Evolutionary conservation across 2,113 vertebrate species (phyloP).

Genomic region (Oreochromis spilurus): DNA sequence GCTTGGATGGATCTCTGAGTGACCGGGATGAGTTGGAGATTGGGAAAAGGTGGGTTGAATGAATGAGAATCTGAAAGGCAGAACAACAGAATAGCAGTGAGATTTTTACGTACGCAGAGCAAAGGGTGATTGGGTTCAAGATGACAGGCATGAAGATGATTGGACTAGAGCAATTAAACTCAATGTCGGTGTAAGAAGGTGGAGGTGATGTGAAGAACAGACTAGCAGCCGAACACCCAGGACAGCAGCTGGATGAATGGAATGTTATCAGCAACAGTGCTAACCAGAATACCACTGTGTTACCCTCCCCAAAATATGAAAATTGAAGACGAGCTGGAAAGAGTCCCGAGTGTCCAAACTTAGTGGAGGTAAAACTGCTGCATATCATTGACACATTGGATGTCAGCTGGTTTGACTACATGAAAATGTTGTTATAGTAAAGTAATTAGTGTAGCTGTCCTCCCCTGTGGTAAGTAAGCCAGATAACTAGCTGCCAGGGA

Average conservation of each 20-base stretch:
- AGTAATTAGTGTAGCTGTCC: not conserved
- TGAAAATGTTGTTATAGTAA: not conserved
- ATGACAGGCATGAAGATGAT: not conserved
- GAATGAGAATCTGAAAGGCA: not conserved
- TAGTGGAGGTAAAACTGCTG: not conserved
- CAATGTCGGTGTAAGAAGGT: not conserved
- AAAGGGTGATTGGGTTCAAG: not conserved
- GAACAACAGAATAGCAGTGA: not conserved
- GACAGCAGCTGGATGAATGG: not conserved
- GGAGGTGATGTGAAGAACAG: not conserved
- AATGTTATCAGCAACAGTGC: not conserved
- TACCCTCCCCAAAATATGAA: not conserved
- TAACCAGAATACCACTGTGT: not conserved
- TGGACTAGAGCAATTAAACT: not conserved
- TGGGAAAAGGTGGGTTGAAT: not conserved
- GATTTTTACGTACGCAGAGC: not conserved
- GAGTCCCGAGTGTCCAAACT: not conserved
- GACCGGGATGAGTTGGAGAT: not conserved
- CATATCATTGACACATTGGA: not conserved
- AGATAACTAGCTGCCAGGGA: not conserved
- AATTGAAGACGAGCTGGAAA: not conserved
- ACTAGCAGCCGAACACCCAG: not conserved
- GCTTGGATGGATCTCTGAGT: not conserved
- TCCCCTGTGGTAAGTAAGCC: not conserved
- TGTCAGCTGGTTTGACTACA: not conserved